Evolutionary conservation across 2,113 vertebrate genomes (phyloP).

Genomic region (Osmerus eperlanus): DNA sequence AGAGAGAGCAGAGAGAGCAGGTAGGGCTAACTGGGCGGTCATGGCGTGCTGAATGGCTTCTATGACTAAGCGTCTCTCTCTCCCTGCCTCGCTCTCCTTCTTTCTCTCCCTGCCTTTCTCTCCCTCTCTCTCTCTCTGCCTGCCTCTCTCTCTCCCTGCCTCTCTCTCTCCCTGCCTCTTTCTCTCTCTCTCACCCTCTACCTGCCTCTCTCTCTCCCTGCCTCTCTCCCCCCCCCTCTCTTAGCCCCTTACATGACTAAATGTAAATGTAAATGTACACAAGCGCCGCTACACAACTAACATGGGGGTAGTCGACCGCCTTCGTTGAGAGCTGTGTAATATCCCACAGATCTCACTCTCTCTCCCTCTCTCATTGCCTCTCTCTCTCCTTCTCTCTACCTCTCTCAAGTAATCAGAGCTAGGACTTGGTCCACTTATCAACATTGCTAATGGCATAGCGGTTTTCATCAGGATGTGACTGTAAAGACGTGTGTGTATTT

Average conservation of each 20-base stretch:
- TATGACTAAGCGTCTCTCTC: not conserved
- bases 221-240: not conserved
- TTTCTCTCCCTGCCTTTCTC: not conserved
- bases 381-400: not conserved
- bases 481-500: no score
- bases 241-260: no score
- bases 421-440: no score
- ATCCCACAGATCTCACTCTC: not conserved
- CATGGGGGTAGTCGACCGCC: no score
- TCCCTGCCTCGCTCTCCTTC: not conserved
- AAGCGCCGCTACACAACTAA: no score
- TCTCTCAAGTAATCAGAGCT: not conserved
- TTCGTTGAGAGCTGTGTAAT: no score
- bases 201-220: not conserved
- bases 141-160: not conserved
- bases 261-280: no score
- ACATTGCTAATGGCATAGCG: no score
- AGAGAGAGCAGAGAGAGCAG: constrained; percentile 27
- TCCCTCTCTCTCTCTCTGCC: not conserved
- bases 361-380: not conserved
- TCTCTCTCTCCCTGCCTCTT: not conserved
- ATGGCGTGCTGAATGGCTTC: no score
- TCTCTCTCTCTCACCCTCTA: not conserved
- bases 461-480: no score
- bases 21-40: no score